Evolutionary conservation across 2,888 invertebrate species (phyloP), one percentile per base, ranked within the genome.

Genomic region (Imbricaverruca yamaguchii): DNA sequence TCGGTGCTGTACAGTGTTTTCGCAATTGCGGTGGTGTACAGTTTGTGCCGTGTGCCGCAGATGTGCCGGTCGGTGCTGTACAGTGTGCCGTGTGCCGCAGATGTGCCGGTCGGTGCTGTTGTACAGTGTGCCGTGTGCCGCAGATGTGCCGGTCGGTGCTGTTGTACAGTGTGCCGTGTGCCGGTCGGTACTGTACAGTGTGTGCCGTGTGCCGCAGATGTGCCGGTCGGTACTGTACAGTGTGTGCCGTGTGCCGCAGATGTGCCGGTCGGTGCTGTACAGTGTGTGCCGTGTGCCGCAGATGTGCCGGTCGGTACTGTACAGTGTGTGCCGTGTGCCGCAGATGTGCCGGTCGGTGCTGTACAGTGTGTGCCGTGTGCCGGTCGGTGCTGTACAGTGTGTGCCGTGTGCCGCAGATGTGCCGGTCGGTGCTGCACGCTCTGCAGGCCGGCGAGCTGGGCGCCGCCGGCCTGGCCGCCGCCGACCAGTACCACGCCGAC

Each of bases 371-470:
- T 18, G 13, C 61, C 61, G 61, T 39, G 39, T 39, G 39, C 39
- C 39, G 39, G 39, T 39, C 39, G 39, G 39, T 39, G 4, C 39
- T 39, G 39, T 39, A 39, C 39, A 39, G 4, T 39, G 39, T 39
- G 39, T 63, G 9, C 18, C 80, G 74, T 80, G 81, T 81, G 82
- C 88, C 90, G n/a, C 89, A 94, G 93, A 93, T 91, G 86, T 96
- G 95, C 89, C 91, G 92, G 84, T 92, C 92, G 85, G 92, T 95
- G 82, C 89, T 94, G 85, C 92, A 92, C 84, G 91, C 93, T 84
- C 90, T 97, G 85, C 90, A 91, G 84, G 91, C 91, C 84, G 95
- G 94, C 81, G 92, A 93, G 85, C 93, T 97, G 87, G 96, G 96
- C 0, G 88, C 90, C 55, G 92, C 92, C 87, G 92, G 93, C 83